Base-by-base conservation (phyloP, 2,888 invertebrate genomes). In the Stenodera caucasica region DNA sequence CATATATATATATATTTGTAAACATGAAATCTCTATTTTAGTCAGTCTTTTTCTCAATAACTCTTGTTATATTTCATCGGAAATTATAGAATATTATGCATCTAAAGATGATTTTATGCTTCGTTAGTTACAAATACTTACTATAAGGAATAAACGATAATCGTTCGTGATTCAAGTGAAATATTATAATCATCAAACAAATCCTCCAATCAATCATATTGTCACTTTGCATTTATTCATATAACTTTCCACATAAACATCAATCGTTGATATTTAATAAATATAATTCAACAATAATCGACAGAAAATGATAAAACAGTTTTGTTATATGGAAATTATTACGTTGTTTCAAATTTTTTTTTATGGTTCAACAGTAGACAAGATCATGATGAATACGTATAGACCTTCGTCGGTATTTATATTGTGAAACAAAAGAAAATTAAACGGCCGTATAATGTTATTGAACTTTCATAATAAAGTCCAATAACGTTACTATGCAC, bases 401-500 rank as follows among this genome's bases (percentile, higher is more conserved):
- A 45, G 45, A 45, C 45, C 45, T 45, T 45, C 45, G 18, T 45
- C 12, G 45, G 45, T 45, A 45, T 45, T 45, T 45, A 21, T 21
- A 45, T 21, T 21, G 15, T 45, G 21, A 45, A 45, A 45, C 45
- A 45, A 45, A 45, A 45, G 45, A 45, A 45, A 45, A 45, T 21
- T 45, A 45, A 45, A 45, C 15, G 45, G 21, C 21, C 12, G 45
- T 21, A 21, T 45, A 14, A 35, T 45, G 45, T 45, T 45, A 21
- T 45, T 45, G 45, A 45, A 45, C 45, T 45, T 45, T 21, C 21
- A 45, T 45, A 11, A 18, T 21, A 45, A 45, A n/a, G 21, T 45
- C 45, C 45, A 45, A 45, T 45, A 45, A 45, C 21, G 21, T 45
- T 21, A 45, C 45, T 45, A 45, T 45, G 45, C 45, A 21, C 45